phyloP scores from a whole-genome alignment of 1,140 invertebrate genomes.

The Lepidurus arcticus region DNA sequence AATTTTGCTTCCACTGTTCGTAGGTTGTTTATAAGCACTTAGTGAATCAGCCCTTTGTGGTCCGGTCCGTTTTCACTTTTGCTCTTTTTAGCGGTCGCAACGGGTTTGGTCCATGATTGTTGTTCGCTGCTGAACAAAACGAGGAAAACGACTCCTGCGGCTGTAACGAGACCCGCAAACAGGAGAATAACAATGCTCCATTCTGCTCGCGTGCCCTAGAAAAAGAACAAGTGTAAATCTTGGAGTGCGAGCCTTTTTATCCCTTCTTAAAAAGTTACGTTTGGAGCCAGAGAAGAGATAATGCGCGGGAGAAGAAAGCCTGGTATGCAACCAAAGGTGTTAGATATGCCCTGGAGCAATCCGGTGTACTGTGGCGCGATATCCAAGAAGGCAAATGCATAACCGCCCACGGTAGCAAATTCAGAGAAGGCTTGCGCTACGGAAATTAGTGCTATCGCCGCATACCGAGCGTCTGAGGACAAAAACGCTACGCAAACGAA shows the following conservation, averaged over 20 bases:
- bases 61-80: not conserved
- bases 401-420: conserved; percentile 27
- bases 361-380: conserved; percentile 27
- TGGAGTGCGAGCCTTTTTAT: not conserved
- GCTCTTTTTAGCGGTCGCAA: not conserved
- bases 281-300: not conserved
- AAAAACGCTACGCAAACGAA: conserved; percentile 23
- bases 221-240: not conserved
- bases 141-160: not conserved
- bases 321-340: not conserved
- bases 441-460: not conserved
- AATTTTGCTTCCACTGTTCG: not conserved
- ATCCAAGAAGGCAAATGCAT: conserved; percentile 9
- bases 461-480: not conserved
- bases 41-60: not conserved
- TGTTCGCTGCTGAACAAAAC: not conserved
- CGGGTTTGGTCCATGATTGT: not conserved
- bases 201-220: not conserved
- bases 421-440: not conserved
- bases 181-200: not conserved
- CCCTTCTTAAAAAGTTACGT: not conserved
- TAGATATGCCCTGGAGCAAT: conserved; percentile 1
- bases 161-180: not conserved
- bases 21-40: not conserved
- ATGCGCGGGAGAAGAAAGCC: not conserved